Conservation (phyloP, 2,888 invertebrate species). For the Hipparchia semele region DNA sequence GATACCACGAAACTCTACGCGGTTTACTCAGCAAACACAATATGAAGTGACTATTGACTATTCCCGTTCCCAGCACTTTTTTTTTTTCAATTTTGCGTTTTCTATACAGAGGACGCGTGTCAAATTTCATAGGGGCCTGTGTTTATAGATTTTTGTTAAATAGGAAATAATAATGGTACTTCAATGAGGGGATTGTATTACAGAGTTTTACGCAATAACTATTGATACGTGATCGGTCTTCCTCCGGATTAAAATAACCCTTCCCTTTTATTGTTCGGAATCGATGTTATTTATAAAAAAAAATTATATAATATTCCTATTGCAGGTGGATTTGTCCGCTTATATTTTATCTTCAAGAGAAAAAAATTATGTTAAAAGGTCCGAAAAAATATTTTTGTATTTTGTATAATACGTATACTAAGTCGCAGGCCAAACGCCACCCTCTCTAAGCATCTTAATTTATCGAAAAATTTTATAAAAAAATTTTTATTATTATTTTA, state of each 20-base stretch:
- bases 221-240: conserved; percentile 21
- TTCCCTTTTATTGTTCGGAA: conserved; percentile 12
- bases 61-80: conserved; percentile 69
- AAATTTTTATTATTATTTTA: too few relatives aligned
- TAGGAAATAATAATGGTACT: conserved; percentile 65
- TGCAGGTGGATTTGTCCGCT: too few relatives aligned
- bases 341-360: too few relatives aligned
- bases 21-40: conserved; percentile 79
- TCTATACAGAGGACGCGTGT: conserved; percentile 69
- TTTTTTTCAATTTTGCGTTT: conserved; percentile 75
- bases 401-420: too few relatives aligned
- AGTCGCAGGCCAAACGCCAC: too few relatives aligned
- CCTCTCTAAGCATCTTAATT: too few relatives aligned
- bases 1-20: conserved; percentile 74
- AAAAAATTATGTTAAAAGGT: too few relatives aligned
- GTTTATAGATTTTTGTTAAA: conserved; percentile 50
- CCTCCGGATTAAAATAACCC: conserved; percentile 13
- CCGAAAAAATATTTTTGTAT: too few relatives aligned
- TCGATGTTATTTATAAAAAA: background rate
- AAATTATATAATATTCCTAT: too few relatives aligned
- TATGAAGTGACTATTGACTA: conserved; percentile 82
- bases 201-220: conserved; percentile 45
- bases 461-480: too few relatives aligned
- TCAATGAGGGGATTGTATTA: conserved; percentile 59
- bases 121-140: conserved; percentile 69